These are phyloP conservation scores for Syngnathus acus DNA, from an alignment of 2,797 vertebrate genomes.

Conservation along the genomic window DNA sequence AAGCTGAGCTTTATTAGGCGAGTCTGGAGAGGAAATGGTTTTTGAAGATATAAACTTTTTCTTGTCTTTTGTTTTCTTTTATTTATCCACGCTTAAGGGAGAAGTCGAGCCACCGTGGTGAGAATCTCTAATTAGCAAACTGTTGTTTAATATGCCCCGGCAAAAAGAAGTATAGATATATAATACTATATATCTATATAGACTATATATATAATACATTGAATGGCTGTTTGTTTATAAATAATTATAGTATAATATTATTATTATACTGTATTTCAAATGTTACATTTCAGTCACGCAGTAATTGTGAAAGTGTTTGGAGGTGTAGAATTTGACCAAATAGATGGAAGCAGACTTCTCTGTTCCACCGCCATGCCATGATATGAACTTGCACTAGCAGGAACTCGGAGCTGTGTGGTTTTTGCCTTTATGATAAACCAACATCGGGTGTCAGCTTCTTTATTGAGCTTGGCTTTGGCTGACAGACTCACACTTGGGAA, in stretches of 20 bases:
- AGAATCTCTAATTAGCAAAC: too few species aligned
- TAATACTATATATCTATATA: too few species aligned
- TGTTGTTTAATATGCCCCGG: neutral
- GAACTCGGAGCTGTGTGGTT: slow-evolving; percentile 41
- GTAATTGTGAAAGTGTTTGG: slow-evolving; percentile 9
- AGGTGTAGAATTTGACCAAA: slow-evolving; percentile 4
- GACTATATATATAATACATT: neutral
- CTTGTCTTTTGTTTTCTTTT: slow-evolving; percentile 13
- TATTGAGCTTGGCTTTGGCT: slow-evolving; percentile 52
- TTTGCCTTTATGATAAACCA: slow-evolving; percentile 46
- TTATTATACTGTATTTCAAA: neutral
- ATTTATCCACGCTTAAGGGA: slow-evolving; percentile 16
- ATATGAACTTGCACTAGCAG: slow-evolving; percentile 36
- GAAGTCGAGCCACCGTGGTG: slow-evolving; percentile 11
- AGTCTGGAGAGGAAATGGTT: slow-evolving; percentile 43
- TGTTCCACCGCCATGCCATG: slow-evolving; percentile 24
- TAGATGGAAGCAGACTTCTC: slow-evolving; percentile 21
- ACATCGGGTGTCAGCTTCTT: slow-evolving; percentile 27
- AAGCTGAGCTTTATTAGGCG: slow-evolving; percentile 25
- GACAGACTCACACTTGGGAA: slow-evolving; percentile 33
- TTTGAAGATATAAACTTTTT: slow-evolving; percentile 15
- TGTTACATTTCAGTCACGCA: neutral
- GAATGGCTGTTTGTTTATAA: neutral
- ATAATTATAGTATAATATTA: too few species aligned
- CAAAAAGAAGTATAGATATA: neutral